These are phyloP conservation scores for Charadrius vociferus DNA, from an alignment of 2,113 vertebrate species.

Conservation along the genomic window DNA sequence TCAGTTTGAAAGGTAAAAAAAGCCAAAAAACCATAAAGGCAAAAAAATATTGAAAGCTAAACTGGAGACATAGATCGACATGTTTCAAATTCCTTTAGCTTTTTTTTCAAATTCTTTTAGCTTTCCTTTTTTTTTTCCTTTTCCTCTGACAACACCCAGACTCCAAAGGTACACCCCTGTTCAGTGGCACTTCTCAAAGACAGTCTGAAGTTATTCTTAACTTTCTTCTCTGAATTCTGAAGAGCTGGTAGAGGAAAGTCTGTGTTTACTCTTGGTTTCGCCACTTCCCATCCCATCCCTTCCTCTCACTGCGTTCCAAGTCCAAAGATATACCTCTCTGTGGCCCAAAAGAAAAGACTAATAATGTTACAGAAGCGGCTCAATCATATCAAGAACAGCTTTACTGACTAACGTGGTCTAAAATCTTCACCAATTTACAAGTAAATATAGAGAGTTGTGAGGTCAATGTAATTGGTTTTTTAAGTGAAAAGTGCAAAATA, in stretches of 20 bases:
- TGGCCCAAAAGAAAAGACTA: background rate
- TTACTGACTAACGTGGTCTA: background rate
- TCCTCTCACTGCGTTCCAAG: background rate
- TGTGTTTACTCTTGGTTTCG: background rate
- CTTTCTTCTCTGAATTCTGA: background rate
- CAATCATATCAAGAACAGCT: background rate
- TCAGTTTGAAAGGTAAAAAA: background rate
- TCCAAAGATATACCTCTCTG: background rate
- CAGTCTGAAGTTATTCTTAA: background rate
- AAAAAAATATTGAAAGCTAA: background rate
- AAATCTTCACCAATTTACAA: background rate
- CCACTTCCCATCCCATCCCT: background rate
- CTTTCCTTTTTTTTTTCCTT: too few relatives aligned
- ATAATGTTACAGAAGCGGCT: background rate
- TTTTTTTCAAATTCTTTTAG: background rate
- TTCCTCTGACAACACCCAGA: background rate
- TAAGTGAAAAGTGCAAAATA: background rate
- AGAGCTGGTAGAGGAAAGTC: background rate
- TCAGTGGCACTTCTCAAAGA: background rate
- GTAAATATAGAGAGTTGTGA: background rate
- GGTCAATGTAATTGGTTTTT: background rate
- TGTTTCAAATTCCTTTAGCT: background rate
- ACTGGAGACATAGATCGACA: background rate
- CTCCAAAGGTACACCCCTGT: background rate
- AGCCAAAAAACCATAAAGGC: background rate